A percentile compares a stretch with the other conserved stretches of the same genome.
These are phyloP conservation scores for Megaptera novaeangliae DNA, from an alignment of 2,113 vertebrate species.

Conservation along the genomic window DNA sequence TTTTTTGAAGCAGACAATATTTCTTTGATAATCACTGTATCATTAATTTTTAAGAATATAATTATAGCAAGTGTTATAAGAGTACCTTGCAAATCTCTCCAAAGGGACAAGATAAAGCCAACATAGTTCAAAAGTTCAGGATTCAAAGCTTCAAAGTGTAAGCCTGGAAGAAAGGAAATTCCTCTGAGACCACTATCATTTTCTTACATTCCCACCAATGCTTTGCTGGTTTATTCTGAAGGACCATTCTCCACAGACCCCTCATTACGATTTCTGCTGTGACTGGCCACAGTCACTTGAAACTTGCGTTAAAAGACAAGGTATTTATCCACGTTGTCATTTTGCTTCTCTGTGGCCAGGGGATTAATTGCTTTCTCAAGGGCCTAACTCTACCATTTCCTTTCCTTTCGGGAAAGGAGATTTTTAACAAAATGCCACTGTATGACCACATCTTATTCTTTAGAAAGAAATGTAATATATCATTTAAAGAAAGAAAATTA, in stretches of 20 bases:
- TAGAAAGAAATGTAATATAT: conserved; percentile 63
- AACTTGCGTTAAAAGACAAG: conserved; percentile 48
- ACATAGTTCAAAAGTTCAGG: conserved; percentile 69
- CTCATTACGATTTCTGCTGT: conserved; percentile 63
- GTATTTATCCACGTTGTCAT: conserved; percentile 65
- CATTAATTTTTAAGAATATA: conserved; percentile 55
- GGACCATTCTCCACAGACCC: conserved; percentile 32
- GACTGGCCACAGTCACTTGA: conserved; percentile 56
- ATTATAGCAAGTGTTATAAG: conserved; percentile 35
- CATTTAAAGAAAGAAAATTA: conserved; percentile 62
- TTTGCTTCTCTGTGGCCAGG: conserved; percentile 54
- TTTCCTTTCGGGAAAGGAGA: conserved; percentile 60
- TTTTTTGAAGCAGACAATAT: conserved; percentile 31
- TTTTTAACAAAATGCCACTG: conserved; percentile 64
- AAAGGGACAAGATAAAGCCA: conserved; percentile 67
- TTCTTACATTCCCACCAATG: conserved; percentile 61
- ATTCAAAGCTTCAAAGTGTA: conserved; percentile 65
- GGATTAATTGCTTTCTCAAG: conserved; percentile 65
- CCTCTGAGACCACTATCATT: conserved; percentile 64
- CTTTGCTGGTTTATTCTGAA: conserved; percentile 64
- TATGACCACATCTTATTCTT: conserved; percentile 55
- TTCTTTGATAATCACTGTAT: conserved; percentile 35
- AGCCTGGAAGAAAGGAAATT: conserved; percentile 63
- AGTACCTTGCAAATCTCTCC: conserved; percentile 59
- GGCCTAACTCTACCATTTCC: conserved; percentile 58